Evolutionary conservation across 2,888 invertebrate species (phyloP), one percentile per base, ranked within the genome.

Genomic region (Serripes groenlandicus): DNA sequence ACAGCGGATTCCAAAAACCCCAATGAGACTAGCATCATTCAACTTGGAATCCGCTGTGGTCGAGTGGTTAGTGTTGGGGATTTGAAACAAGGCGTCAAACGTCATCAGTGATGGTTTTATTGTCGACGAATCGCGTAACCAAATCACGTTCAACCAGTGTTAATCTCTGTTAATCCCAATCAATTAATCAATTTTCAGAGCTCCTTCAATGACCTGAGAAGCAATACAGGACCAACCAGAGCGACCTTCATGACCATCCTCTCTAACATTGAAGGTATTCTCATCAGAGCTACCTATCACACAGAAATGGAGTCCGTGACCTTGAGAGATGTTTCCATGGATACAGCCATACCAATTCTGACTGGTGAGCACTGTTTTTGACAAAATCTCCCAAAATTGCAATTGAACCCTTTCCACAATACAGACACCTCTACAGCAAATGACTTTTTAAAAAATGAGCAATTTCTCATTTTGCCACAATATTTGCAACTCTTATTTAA

Each of bases 271-370:
- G 90, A 92, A 58, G 92, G 92, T 75, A 90, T 94, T 70, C 83
- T 93, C 54, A 89, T 99, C 34, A 96, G 98, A 73, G 98, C 98
- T 0, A 97, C 97, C 0, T 96, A 94, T 89, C 96, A 96, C 81
- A 95, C 96, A 71, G 96, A 97, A 85, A 96, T 96, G 80, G 95
- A 96, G 0, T 96, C 96, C 0, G 95, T 96, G 0, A 96, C 96
- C 69, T 79, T 94, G 15, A 73, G 91, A 5, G 90, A 92, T 71
- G 81, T 93, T 15, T 86, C 88, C 56, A 90, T 93, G 90, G 93
- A 92, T 30, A 91, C 89, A 34, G 92, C 93, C 30, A 86, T 91
- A 18, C 86, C 92, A 3, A 75, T 79, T 15, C 77, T 87, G 0
- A 92, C 90, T 34, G 71, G 86, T 83, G n/a, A n/a, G n/a, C n/a